A percentile compares a stretch with the other conserved stretches of the same genome.
Conservation (phyloP, 2,797 vertebrate species). For the Lates japonicus region DNA sequence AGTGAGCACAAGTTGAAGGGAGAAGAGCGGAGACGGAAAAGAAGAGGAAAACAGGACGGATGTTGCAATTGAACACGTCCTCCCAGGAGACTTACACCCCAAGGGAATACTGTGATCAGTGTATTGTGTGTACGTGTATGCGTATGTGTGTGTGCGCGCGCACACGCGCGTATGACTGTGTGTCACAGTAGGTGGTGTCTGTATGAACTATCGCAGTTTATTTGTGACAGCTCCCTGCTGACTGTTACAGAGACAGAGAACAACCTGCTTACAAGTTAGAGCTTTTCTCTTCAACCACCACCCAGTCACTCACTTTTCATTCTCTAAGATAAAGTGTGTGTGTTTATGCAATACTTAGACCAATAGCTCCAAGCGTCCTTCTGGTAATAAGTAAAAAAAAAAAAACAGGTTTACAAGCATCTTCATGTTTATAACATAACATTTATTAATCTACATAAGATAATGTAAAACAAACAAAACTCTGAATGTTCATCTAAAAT, state of each 20-base stretch:
- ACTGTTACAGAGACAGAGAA: constrained; percentile 58
- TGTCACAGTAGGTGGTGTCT: constrained; percentile 70
- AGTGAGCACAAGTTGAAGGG: constrained; percentile 47
- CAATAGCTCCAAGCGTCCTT: constrained; percentile 25
- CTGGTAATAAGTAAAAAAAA: neutral
- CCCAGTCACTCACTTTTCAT: constrained; percentile 29
- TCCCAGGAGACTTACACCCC: constrained; percentile 71
- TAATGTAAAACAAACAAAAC: neutral
- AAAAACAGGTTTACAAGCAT: neutral
- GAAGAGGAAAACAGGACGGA: constrained; percentile 61
- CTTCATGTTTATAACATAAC: neutral
- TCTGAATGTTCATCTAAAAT: neutral
- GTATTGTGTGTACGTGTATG: neutral
- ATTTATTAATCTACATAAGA: neutral
- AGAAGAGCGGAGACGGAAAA: constrained; percentile 23
- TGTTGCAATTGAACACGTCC: constrained; percentile 64
- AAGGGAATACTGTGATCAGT: constrained; percentile 73
- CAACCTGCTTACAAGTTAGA: constrained; percentile 62
- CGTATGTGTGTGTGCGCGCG: constrained; percentile 26
- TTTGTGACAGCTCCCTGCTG: constrained; percentile 79
- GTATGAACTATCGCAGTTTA: constrained; percentile 81
- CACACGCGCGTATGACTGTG: constrained; percentile 21
- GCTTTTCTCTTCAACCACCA: constrained; percentile 41
- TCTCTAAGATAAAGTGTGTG: constrained; percentile 19
- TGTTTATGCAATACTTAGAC: constrained; percentile 32